Base-by-base conservation (phyloP, 2,888 invertebrate species). In the Drosophila mayaguana region DNA sequence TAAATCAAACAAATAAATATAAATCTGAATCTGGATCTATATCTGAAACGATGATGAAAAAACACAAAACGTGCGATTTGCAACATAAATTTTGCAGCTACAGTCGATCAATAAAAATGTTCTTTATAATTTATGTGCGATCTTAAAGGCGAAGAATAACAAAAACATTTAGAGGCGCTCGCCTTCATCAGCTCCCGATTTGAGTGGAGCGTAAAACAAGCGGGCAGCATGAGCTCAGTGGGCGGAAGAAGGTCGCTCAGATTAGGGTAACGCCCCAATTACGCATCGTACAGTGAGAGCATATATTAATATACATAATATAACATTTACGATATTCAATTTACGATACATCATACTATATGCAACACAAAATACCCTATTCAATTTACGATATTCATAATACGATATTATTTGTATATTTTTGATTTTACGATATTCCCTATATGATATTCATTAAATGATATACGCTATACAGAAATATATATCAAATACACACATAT, bases 31-130 rank as follows among this genome's bases (percentile, higher is more conserved):
- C 55, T 55, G 34, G 43, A 48, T 56, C 36, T 38, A 2, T 9
- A 32, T 11, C 50, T 55, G 34, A 40, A 18, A 56, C 34, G 53
- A 48, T 65, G 53, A 48, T 65, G 43, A 78, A 64, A 70, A 78
- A 59, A 36, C 48, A 34, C 56, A 38, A 79, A 62, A 71, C 73
- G 78, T 76, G 84, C 63, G 46, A 57, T 82, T 73, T 70, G 50
- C 48, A 51, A 71, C 75, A 82, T 70, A 43, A 67, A 65, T 36
- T 56, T 56, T 25, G 40, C 22, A 18, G 38, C 38, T n/a, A n/a
- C 25, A 38, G 25, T 54, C 22, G 53, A 53, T 36, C 36, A 14
- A 34, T 16, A 38, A 55, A 63, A 63, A 56, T 56, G 74, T 55
- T 32, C 42, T 34, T 34, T 66, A 43, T 60, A 63, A 66, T 66